These are phyloP conservation scores for Vidua macroura DNA, from an alignment of 2,113 vertebrate genomes.

Conservation along the genomic window DNA sequence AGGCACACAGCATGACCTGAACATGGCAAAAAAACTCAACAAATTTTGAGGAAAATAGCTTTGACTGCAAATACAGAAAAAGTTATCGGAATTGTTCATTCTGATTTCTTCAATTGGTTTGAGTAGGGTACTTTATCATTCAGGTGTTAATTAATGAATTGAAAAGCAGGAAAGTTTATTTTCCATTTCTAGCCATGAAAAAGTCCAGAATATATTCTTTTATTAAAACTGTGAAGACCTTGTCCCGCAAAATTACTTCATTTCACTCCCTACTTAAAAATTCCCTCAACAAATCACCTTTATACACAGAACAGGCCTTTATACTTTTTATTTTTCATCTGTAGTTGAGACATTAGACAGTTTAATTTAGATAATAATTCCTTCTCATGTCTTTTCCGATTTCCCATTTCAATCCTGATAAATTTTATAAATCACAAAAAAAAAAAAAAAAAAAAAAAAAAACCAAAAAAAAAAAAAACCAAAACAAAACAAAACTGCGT, in stretches of 20 bases:
- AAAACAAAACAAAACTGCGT: not conserved
- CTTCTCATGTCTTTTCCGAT: not conserved
- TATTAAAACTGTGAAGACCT: not conserved
- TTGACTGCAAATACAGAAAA: not conserved
- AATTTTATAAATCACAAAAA: not conserved
- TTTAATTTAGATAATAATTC: not conserved
- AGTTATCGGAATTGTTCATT: not conserved
- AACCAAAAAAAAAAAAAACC: fast-evolving
- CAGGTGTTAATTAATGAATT: not conserved
- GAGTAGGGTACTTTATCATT: not conserved
- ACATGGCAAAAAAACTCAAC: not conserved
- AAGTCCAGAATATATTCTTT: not conserved
- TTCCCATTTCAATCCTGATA: not conserved
- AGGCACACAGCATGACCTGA: not conserved
- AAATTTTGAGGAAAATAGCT: not conserved
- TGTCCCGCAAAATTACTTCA: not conserved
- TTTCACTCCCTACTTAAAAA: not conserved
- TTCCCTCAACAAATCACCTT: not conserved
- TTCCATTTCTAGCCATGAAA: not conserved
- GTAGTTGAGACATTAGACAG: not conserved
- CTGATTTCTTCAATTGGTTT: not conserved
- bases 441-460: fast-evolving
- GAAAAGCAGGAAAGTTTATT: not conserved
- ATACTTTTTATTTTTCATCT: not conserved
- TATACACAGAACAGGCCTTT: not conserved